Evolutionary conservation across 2,797 vertebrate species (phyloP).

Genomic region (Coreius guichenoti): DNA sequence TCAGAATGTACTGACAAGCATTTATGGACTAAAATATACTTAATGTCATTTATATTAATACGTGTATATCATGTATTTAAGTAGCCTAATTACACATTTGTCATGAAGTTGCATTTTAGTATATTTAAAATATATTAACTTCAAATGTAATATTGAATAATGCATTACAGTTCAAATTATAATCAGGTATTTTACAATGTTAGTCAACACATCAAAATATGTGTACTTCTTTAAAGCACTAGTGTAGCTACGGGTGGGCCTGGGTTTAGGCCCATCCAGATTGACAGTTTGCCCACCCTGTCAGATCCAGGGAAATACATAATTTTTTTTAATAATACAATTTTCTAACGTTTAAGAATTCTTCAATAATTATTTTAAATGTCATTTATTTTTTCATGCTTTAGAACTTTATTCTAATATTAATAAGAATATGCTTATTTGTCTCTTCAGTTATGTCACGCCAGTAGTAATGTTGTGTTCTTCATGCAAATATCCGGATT

Average conservation of each 20-base stretch:
- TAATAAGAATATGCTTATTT: no score
- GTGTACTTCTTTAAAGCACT: background rate
- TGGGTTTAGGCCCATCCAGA: fast-evolving
- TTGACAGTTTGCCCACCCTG: no score
- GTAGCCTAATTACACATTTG: background rate
- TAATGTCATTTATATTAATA: background rate
- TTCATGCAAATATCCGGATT: no score
- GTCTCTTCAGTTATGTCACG: no score
- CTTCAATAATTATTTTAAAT: no score
- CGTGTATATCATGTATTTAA: background rate
- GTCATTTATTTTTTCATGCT: no score
- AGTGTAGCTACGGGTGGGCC: no score
- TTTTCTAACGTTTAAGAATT: no score
- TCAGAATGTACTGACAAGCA: background rate
- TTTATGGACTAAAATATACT: background rate
- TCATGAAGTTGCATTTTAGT: background rate
- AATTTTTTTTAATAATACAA: no score
- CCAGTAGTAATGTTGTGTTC: no score
- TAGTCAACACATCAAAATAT: background rate
- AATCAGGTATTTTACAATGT: background rate
- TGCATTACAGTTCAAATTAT: background rate
- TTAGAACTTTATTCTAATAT: no score
- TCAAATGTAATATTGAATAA: background rate
- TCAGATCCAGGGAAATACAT: no score
- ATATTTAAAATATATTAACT: background rate